Evolutionary conservation across 2,113 vertebrate genomes (phyloP), one percentile per base, ranked within the genome.

Genomic region (Toxotes chatareus): DNA sequence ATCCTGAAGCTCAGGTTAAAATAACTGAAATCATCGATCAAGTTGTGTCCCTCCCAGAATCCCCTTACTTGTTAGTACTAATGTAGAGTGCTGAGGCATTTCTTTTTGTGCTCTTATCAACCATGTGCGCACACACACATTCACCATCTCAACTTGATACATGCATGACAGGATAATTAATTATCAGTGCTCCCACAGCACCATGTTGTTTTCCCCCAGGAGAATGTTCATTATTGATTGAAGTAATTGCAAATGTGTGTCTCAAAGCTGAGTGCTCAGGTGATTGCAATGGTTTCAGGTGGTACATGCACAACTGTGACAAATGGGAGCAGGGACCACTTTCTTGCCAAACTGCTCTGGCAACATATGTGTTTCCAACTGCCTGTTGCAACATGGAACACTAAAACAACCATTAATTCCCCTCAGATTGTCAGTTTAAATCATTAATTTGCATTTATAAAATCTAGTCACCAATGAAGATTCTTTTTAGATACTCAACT

Each of bases 91-190:
- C 31, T 10, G 55, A 51, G 44, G 1, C 14, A 68, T 59, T 36
- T 68, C n/a, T 27, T n/a, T 14, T 27, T 60, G 5, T 68, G 27
- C 40, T 17, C 27, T 23, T 21, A 47, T 77, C 42, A 57, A 32
- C 70, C 44, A 79, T 32, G 16, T 56, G n/a, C 31, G 21, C 32
- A 32, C 66, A 53, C 66, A 46, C 31, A 70, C 53, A 66, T 44
- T 5, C 44, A 49, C 9, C 12, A 8, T 27, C 51, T 31, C 46
- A 32, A n/a, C 42, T 44, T 65, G 46, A 67, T 31, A 53, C 60
- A 40, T 55, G 75, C 83, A 85, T 82, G 53, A 80, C 79, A 72
- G 73, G 72, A 84, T 88, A 79, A 91, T 90, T 86, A 79, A 65
- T 76, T 57, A 62, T 72, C 79, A 72, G 72, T 27, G 49, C 85